Percentiles rank a stretch among this genome's conserved stretches.
These are phyloP conservation scores for Denticeps clupeoides DNA, from an alignment of 2,797 vertebrate species.

Conservation along the genomic window DNA sequence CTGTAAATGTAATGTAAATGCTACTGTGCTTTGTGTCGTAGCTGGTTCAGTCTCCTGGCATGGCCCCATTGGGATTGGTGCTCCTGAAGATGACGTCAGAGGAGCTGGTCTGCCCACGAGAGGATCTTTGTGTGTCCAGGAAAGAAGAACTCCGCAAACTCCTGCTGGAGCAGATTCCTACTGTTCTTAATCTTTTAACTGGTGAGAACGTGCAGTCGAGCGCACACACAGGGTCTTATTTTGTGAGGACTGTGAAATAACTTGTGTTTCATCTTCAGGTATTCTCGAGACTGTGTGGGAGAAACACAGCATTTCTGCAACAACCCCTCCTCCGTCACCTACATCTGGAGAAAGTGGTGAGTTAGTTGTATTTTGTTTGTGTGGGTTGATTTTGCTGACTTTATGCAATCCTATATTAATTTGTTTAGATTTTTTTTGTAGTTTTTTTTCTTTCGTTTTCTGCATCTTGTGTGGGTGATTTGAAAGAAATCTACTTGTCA, in stretches of 20 bases:
- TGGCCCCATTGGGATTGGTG: slow-evolving; percentile 81
- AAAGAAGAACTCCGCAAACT: slow-evolving; percentile 94
- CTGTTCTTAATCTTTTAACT: slow-evolving; percentile 82
- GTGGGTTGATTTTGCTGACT: background rate
- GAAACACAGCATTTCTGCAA: slow-evolving; percentile 87
- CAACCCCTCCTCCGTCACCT: slow-evolving; percentile 91
- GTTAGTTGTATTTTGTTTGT: slow-evolving; percentile 15
- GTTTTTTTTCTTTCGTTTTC: no score
- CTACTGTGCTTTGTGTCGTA: slow-evolving; percentile 30
- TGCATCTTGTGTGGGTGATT: no score
- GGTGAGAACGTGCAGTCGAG: slow-evolving; percentile 51
- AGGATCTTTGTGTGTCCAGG: slow-evolving; percentile 86
- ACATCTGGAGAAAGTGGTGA: slow-evolving; percentile 87
- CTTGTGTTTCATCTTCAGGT: slow-evolving; percentile 49
- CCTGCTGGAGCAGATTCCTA: slow-evolving; percentile 89
- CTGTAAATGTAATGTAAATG: background rate
- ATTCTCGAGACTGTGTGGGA: slow-evolving; percentile 95
- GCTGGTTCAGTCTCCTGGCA: slow-evolving; percentile 86
- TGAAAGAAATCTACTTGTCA: no score
- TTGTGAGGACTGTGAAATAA: background rate
- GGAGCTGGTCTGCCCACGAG: slow-evolving; percentile 89
- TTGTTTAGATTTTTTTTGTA: no score
- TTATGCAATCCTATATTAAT: no score
- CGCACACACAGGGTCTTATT: background rate
- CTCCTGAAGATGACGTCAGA: slow-evolving; percentile 96